Base-by-base conservation (phyloP, 2,797 vertebrate species). In the Phrynocephalus forsythii region DNA sequence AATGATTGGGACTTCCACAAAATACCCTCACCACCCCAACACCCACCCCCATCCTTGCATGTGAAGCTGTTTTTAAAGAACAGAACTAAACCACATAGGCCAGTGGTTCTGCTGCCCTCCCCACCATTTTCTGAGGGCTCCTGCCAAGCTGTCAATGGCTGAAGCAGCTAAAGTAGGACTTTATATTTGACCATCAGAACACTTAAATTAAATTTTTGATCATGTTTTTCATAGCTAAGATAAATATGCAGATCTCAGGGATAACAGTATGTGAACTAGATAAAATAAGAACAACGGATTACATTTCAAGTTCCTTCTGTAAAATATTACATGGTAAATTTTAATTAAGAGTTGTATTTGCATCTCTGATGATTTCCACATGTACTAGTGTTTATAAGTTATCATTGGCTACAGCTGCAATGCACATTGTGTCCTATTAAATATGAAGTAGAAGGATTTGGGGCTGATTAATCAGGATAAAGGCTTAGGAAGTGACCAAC, bases 401-500 rank as follows among this genome's bases (percentile, higher is more conserved):
- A 52, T 83, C 67, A 71, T 13, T 71, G 81, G 67, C 48, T 52
- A 28, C 48, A 83, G 81, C 28, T 72, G 28, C 69, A 72, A 33
- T 30, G 18, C 10, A 71, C 69, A 71, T 83, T 52, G 7, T 52
- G 16, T 56, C 68, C n/a, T 52, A 48, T 52, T 52, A 52, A 52
- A 72, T 28, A 71, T 71, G 69, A n/a, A 71, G 80, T n/a, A 83
- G 48, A 83, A 52, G 68, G 44, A 3, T 82, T 44, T 83, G 69
- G 69, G 67, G 20, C 68, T 30, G 67, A 71, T 30, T 71, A 50
- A 9, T 83, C 44, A 6, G 28, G 82, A n/a, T n/a, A 18, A 83
- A 83, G 30, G 69, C 82, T 52, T 52, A 83, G 81, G 71, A 83
- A 69, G 67, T 71, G 67, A 52, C 28, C 67, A 83, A 30, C 67